Conservation (phyloP, 1,140 invertebrate genomes). For the Lepeophtheirus salmonis region DNA sequence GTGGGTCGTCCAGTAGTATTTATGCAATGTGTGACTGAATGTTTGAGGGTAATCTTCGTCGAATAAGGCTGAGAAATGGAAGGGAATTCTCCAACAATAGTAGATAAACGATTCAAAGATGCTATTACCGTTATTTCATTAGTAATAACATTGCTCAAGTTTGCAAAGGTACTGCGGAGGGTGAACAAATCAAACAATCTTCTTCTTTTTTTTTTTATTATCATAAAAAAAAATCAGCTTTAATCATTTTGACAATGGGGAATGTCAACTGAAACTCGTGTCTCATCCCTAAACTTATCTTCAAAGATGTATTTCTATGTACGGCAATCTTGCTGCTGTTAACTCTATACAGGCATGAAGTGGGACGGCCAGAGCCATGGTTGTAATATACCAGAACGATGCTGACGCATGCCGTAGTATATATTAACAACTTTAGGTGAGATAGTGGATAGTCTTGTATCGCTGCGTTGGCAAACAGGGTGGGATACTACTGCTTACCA, state of each 20-base stretch:
- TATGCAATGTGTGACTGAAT: neutral
- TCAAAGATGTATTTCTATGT: neutral
- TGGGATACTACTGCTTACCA: neutral
- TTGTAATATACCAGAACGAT: no score
- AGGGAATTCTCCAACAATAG: neutral
- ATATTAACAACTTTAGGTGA: no score
- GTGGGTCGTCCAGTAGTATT: no score
- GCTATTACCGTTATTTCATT: neutral
- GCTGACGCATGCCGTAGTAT: neutral
- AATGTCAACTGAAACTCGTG: slow-evolving; percentile 23
- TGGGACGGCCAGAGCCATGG: neutral
- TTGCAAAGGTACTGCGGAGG: neutral
- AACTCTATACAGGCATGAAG: neutral
- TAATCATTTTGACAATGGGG: slow-evolving; percentile 20
- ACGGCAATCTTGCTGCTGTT: neutral
- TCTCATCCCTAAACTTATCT: neutral
- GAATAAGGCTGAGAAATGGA: neutral
- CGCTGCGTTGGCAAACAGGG: neutral
- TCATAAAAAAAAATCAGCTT: slow-evolving; percentile 17
- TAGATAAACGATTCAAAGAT: neutral
- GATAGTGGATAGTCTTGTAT: neutral
- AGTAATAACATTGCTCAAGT: neutral
- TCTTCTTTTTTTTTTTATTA: slow-evolving; percentile 4
- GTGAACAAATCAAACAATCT: neutral
- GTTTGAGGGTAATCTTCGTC: neutral